Percentiles rank a stretch among this genome's conserved stretches.
Evolutionary conservation across 2,113 vertebrate genomes (phyloP).

Genomic region (Grammatotria lemairii): DNA sequence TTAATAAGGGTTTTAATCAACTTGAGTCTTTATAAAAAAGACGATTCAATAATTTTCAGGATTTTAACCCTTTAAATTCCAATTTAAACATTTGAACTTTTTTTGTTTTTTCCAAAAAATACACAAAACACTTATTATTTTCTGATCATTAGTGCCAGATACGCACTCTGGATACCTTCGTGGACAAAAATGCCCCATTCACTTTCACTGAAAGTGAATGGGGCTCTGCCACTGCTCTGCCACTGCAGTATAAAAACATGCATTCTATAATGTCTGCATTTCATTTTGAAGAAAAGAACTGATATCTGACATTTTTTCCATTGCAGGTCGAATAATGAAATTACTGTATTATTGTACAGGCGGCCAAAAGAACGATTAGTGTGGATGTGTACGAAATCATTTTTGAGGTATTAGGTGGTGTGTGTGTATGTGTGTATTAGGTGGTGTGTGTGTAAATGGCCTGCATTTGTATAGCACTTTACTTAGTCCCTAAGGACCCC

Average conservation of each 20-base stretch:
- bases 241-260: not conserved
- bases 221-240: not conserved
- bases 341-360: not conserved
- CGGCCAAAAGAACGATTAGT: not conserved
- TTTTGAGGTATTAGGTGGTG: not conserved
- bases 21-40: not conserved
- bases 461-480: not conserved
- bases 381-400: not conserved
- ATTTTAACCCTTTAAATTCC: not conserved
- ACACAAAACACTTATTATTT: not conserved
- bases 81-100: not conserved
- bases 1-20: not conserved
- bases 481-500: not conserved
- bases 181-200: not conserved
- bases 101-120: not conserved
- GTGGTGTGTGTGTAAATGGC: not conserved
- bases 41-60: not conserved
- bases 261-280: not conserved
- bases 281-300: not conserved
- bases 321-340: not conserved
- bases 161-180: rapidly evolving
- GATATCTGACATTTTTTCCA: not conserved
- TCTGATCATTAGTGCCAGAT: not conserved
- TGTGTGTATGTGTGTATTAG: not conserved
- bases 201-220: not conserved